phyloP scores from a whole-genome alignment of 2,113 vertebrate species.

The Uria aalge region DNA sequence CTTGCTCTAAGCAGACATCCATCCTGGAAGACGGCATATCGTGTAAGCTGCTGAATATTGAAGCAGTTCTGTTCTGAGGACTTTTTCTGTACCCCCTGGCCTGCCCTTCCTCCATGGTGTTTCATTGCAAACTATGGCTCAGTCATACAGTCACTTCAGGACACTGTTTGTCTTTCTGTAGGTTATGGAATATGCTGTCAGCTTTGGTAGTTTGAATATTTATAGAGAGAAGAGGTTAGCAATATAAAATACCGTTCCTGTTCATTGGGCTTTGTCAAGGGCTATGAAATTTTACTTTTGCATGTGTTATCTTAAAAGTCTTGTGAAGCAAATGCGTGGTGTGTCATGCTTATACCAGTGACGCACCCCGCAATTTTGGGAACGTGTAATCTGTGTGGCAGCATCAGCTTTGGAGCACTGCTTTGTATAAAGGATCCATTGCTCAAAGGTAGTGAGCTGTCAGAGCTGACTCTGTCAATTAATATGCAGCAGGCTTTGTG shows the following conservation, averaged over 20 bases:
- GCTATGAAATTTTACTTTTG: not conserved
- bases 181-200: not conserved
- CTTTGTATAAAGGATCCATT: not conserved
- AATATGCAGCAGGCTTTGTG: constrained; percentile 9
- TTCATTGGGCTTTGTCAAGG: not conserved
- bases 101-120: not conserved
- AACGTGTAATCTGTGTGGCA: not conserved
- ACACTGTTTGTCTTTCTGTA: not conserved
- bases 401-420: not conserved
- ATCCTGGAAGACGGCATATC: not conserved
- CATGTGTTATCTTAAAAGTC: not conserved
- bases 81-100: not conserved
- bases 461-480: not conserved
- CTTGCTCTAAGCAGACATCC: not conserved
- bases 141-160: not conserved
- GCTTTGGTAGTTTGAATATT: not conserved
- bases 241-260: not conserved
- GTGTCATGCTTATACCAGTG: not conserved
- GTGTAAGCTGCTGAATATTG: not conserved
- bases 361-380: not conserved
- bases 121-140: not conserved
- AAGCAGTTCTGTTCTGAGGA: not conserved
- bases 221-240: not conserved
- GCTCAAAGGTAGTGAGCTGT: not conserved
- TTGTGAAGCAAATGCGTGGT: fast-evolving